Base-by-base conservation (phyloP, 1,140 invertebrate genomes). In the Leptopilina boulardi region DNA sequence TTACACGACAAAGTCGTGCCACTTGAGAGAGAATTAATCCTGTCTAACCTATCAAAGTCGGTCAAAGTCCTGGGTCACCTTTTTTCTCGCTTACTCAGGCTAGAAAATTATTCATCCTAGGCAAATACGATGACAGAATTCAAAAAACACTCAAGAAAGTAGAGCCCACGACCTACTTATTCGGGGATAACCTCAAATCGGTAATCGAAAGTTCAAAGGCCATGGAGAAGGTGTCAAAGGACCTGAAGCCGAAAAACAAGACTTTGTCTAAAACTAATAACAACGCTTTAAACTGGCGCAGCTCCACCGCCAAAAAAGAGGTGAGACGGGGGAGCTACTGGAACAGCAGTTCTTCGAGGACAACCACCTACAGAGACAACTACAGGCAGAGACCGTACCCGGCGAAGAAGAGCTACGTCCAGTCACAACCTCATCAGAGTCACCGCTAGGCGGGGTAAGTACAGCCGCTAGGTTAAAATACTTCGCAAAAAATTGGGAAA, bases 211-310 rank as follows among this genome's bases (percentile, higher is more conserved):
- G 18, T 4, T 34, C 71, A 2, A 73, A 3, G 19, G 71, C 71
- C 13, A n/a, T 73, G 71, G 41, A 72, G 26, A 72, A 38, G n/a
- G 30, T 42, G 23, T 34, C 70, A 11, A 72, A 72, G 70, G 71
- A 73, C 38, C 15, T 73, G 11, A 42, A 42, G 38, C 71, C 34
- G 15, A 73, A 41, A 6, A 41, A n/a, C 21, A 47, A 42, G 21
- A 13, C 38, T 6, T 30, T 18, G 71, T 19, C 8, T 2, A 70
- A 70, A 19, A 13, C 15, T 11, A 42, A 42, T 42, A 42, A 41
- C 38, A 42, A 11, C 9, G 9, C 41, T 42, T 42, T 42, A 42
- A 23, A 70, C 23, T 54, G 47, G 47, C 15, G 47, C 4, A n/a
- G 47, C 47, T 54, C 47, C 47, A 54, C 15, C 47, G 47, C n/a